Conservation (phyloP, 2,888 invertebrate genomes). For the Odiellus spinosus region DNA sequence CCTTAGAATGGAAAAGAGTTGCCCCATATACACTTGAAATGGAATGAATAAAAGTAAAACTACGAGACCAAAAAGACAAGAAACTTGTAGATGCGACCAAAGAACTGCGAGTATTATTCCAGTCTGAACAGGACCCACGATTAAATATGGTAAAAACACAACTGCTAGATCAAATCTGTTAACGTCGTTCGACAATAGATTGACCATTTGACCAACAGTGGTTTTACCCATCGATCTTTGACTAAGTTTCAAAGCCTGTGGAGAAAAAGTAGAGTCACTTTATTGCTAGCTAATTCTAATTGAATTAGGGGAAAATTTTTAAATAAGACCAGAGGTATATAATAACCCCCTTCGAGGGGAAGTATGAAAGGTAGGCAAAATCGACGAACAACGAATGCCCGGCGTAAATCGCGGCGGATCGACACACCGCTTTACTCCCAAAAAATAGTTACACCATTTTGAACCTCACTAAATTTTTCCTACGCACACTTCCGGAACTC, state of each 20-base stretch:
- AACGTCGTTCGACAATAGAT: conserved; percentile 89
- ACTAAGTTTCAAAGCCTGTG: conserved; percentile 53
- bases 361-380: too few species aligned
- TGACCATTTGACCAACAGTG: conserved; percentile 79
- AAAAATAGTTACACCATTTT: too few species aligned
- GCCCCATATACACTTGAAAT: conserved; percentile 49
- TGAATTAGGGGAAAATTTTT: too few species aligned
- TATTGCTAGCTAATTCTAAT: too few species aligned
- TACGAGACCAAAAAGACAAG: conserved; percentile 54
- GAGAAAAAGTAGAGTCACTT: too few species aligned
- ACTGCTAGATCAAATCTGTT: conserved; percentile 69
- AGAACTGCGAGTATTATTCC: conserved; percentile 60
- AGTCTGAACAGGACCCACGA: conserved; percentile 76
- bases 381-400: too few species aligned
- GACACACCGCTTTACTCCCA: too few species aligned
- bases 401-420: too few species aligned
- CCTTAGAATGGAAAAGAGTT: conserved; percentile 39
- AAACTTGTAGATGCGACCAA: conserved; percentile 53
- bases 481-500: too few species aligned
- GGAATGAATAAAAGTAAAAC: conserved; percentile 65
- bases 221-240: conserved; percentile 70
- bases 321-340: too few species aligned
- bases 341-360: too few species aligned
- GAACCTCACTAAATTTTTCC: too few species aligned
- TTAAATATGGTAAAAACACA: conserved; percentile 73